phyloP scores from a whole-genome alignment of 2,797 vertebrate species.

The Pseudomugil tenellus region DNA sequence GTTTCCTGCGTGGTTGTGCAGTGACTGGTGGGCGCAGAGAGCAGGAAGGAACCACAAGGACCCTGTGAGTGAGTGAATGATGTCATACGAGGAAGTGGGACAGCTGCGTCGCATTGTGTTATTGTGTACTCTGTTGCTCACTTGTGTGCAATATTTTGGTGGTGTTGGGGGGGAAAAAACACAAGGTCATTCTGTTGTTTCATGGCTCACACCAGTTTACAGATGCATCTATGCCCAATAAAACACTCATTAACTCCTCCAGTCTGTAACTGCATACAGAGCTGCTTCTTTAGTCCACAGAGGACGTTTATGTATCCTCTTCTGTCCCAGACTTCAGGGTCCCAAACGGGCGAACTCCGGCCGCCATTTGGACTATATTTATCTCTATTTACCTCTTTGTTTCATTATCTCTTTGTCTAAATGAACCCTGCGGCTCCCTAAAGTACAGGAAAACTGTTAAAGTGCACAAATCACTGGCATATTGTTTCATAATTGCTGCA shows the following conservation, averaged over 20 bases:
- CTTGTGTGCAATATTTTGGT: slow-evolving; percentile 34
- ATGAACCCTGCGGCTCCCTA: background rate
- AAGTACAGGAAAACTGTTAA: background rate
- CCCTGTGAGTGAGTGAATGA: slow-evolving; percentile 72
- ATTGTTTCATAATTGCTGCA: background rate
- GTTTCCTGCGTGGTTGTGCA: slow-evolving; percentile 73
- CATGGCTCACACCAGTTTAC: slow-evolving; percentile 21
- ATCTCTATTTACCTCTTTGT: background rate
- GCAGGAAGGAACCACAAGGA: slow-evolving; percentile 75
- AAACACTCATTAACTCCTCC: background rate
- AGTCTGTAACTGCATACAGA: slow-evolving; percentile 6
- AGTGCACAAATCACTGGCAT: background rate
- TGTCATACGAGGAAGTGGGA: slow-evolving; percentile 80
- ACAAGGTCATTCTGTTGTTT: slow-evolving; percentile 57
- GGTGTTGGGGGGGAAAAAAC: slow-evolving; percentile 39
- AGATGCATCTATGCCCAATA: slow-evolving; percentile 19
- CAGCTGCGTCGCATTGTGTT: slow-evolving; percentile 69
- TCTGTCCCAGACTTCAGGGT: slow-evolving; percentile 14
- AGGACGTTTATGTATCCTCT: slow-evolving; percentile 31
- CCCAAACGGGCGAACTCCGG: slow-evolving; percentile 26
- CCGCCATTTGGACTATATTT: slow-evolving; percentile 6
- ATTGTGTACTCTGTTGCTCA: slow-evolving; percentile 57
- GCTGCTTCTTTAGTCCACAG: slow-evolving; percentile 42
- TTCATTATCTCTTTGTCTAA: slow-evolving; percentile 19
- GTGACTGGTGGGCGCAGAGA: slow-evolving; percentile 51